Evolutionary conservation across 1,140 invertebrate species (phyloP).

Genomic region (Nasonia longicornis): DNA sequence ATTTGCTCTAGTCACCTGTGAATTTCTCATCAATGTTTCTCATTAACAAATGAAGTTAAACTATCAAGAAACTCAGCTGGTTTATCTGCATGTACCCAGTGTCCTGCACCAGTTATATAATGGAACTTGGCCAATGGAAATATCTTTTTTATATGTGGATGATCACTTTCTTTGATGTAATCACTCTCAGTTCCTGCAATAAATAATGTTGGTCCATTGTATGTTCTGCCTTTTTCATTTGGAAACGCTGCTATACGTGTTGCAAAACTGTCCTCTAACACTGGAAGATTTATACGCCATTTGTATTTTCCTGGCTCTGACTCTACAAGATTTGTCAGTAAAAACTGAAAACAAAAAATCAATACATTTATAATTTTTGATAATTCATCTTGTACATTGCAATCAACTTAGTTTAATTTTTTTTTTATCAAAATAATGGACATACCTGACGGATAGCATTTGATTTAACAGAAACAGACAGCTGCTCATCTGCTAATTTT

Average conservation of each 20-base stretch:
- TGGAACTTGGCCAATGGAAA: slow-evolving; percentile 83
- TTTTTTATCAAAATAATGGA: slow-evolving; percentile 21
- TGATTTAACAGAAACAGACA: slow-evolving; percentile 66
- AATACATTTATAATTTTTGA: slow-evolving; percentile 48
- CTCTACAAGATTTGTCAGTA: slow-evolving; percentile 83
- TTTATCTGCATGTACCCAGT: slow-evolving; percentile 94
- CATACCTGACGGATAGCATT: slow-evolving; percentile 69
- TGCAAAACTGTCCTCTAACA: slow-evolving; percentile 76
- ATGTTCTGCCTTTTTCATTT: slow-evolving; percentile 69
- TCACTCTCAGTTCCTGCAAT: slow-evolving; percentile 84
- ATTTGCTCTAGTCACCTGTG: slow-evolving; percentile 21
- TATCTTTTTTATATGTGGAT: slow-evolving; percentile 76
- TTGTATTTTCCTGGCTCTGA: slow-evolving; percentile 73
- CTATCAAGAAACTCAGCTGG: slow-evolving; percentile 82
- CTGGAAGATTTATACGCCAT: slow-evolving; percentile 82
- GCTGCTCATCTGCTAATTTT: slow-evolving; percentile 70
- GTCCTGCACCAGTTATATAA: slow-evolving; percentile 84
- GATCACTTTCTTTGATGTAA: slow-evolving; percentile 80
- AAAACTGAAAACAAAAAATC: slow-evolving; percentile 72
- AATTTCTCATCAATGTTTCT: slow-evolving; percentile 43
- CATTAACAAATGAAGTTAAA: slow-evolving; percentile 63
- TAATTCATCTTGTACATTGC: slow-evolving; percentile 56
- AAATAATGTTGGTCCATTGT: slow-evolving; percentile 81
- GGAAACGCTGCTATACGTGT: slow-evolving; percentile 77
- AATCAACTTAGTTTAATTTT: slow-evolving; percentile 50